Evolutionary conservation across 2,113 vertebrate genomes (phyloP), one percentile per base, ranked within the genome.

Genomic region (Strix aluco): DNA sequence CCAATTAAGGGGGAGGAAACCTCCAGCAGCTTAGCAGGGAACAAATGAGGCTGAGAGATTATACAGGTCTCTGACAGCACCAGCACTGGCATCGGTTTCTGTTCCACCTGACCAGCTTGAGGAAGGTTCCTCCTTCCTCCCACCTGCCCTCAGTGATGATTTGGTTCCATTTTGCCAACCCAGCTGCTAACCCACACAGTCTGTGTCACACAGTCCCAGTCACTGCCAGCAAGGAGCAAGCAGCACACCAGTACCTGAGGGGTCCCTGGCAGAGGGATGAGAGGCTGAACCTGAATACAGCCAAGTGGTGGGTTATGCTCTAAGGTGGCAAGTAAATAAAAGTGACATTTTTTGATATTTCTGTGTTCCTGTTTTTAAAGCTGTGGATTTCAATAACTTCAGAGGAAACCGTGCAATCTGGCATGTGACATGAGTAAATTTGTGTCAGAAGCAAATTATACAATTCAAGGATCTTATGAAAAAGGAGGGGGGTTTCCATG

Each of bases 291-390:
- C 34, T 57, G 20, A 54, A 10, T 15, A 6, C 21, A 57, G 42
- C 29, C 4, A 2, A 32, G 20, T 3, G 0, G 1, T 66, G 44
- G 15, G 12, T 52, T 47, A 15, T 11, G 26, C 25, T 52, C 16
- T 44, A 23, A 73, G n/a, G 36, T 44, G 65, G 30, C 26, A 70
- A 55, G 49, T 8, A 61, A 69, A 52, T 15, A 61, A 51, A 61
- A 74, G 36, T 9, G 42, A 55, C 16, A 15, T 32, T 49, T 27
- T 42, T 47, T 57, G 23, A 14, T 44, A 8, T 36, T 72, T 66
- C 40, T 26, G 15, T 46, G 49, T 6, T 38, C 44, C 42, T 12
- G 6, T 13, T 59, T n/a, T 59, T 15, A 58, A 71, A 91, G 7
- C 27, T 36, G 27, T 34, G 34, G 54, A 22, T 80, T 88, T 75